A percentile compares a stretch with the other conserved stretches of the same genome.
Conservation (phyloP, 1,140 invertebrate genomes). For the Halyomorpha halys region DNA sequence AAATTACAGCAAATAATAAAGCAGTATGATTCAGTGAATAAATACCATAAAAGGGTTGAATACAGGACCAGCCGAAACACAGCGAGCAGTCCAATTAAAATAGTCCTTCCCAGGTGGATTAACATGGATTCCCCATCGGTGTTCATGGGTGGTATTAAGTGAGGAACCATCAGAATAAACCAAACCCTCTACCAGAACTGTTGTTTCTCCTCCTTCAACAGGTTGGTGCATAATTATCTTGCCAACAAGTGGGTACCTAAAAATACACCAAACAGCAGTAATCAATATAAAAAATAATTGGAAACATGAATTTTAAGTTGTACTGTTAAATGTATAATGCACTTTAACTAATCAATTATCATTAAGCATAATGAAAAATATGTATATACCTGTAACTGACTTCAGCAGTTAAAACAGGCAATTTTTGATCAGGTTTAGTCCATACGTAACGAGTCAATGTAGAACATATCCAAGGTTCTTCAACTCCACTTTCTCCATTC, state of each 20-base stretch:
- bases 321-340: too few relatives aligned
- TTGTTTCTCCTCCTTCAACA: constrained; percentile 69
- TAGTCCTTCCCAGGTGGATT: constrained; percentile 66
- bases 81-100: constrained; percentile 79
- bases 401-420: constrained; percentile 58
- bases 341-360: too few relatives aligned
- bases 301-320: too few relatives aligned
- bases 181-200: constrained; percentile 51
- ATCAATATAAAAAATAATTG: too few relatives aligned
- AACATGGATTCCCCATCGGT: constrained; percentile 50
- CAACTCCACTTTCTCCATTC: constrained; percentile 38
- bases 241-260: constrained; percentile 74
- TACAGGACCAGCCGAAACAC: constrained; percentile 63
- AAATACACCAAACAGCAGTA: constrained; percentile 29
- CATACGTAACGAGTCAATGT: constrained; percentile 47
- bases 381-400: constrained; percentile 47
- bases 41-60: constrained; percentile 70
- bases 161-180: constrained; percentile 77
- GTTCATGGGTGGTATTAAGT: constrained; percentile 55
- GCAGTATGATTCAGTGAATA: too few relatives aligned
- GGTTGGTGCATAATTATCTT: constrained; percentile 75
- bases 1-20: too few relatives aligned
- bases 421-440: constrained; percentile 50
- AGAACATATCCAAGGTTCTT: constrained; percentile 57
- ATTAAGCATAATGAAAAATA: too few relatives aligned